phyloP scores from a whole-genome alignment of 2,113 vertebrate genomes.

The Scatophagus argus region DNA sequence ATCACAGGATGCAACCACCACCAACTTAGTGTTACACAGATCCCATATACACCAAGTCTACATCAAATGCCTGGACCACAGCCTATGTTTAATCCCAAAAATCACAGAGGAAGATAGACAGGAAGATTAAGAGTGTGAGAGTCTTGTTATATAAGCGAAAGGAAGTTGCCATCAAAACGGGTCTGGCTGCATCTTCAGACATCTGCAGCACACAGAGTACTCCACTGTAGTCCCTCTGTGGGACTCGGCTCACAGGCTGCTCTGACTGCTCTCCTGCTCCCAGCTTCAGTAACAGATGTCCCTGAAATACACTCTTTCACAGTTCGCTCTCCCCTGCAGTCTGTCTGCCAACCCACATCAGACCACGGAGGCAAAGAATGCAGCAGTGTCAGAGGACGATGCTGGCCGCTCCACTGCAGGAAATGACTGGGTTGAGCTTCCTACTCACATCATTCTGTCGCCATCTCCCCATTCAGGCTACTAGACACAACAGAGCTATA shows the following conservation, averaged over 20 bases:
- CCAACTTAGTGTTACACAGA: neutral
- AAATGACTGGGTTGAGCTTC: conserved; percentile 67
- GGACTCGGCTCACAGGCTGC: conserved; percentile 37
- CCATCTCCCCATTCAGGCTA: conserved; percentile 33
- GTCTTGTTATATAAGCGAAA: conserved; percentile 27
- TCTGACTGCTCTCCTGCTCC: conserved; percentile 48
- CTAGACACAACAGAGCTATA: conserved; percentile 67
- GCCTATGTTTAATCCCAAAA: neutral
- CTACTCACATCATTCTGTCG: conserved; percentile 56
- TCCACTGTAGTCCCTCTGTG: conserved; percentile 55
- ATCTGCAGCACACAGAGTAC: conserved; percentile 68
- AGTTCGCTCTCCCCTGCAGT: conserved; percentile 57
- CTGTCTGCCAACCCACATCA: conserved; percentile 71
- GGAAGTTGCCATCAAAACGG: conserved; percentile 40
- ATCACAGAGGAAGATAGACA: neutral
- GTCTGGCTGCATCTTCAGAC: conserved; percentile 52
- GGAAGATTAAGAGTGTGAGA: conserved; percentile 20
- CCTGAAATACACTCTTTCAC: conserved; percentile 63
- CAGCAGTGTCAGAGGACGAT: conserved; percentile 60
- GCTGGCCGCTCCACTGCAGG: conserved; percentile 60
- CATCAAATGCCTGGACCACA: neutral
- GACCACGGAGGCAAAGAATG: conserved; percentile 64
- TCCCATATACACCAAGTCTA: neutral
- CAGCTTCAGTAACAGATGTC: conserved; percentile 71
- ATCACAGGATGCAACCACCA: conserved; percentile 8